Evolutionary conservation across 2,113 vertebrate genomes (phyloP).

Genomic region (Amia ocellicauda): DNA sequence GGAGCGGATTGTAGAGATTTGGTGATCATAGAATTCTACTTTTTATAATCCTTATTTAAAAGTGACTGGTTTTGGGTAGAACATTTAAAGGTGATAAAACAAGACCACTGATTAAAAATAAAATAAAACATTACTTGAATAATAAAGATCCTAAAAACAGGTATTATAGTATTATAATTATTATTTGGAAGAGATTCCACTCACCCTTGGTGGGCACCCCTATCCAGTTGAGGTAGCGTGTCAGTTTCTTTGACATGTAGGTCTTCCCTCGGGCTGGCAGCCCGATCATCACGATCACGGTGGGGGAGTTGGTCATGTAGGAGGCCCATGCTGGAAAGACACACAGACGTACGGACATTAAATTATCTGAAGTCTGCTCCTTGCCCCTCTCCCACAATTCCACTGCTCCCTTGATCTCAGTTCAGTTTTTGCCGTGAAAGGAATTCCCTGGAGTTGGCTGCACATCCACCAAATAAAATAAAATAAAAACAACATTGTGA

Average conservation of each 20-base stretch:
- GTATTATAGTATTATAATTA: not conserved
- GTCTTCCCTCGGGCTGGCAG: constrained; percentile 79
- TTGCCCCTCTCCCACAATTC: too few species aligned
- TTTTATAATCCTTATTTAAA: not conserved
- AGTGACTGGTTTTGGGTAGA: too few species aligned
- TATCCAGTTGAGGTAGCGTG: constrained; percentile 97
- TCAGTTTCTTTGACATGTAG: constrained; percentile 95
- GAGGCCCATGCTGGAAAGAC: constrained; percentile 69
- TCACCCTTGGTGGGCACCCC: constrained; percentile 94
- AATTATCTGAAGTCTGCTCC: too few species aligned
- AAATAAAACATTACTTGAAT: not conserved
- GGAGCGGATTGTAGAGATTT: too few species aligned
- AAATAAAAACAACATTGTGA: too few species aligned
- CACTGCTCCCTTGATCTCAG: too few species aligned
- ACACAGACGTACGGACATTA: not conserved
- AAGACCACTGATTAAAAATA: too few species aligned
- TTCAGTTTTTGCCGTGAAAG: too few species aligned
- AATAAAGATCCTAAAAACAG: not conserved
- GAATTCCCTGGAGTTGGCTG: too few species aligned
- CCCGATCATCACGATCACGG: constrained; percentile 77
- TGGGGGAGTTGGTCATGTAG: constrained; percentile 79
- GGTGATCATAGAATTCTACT: not conserved
- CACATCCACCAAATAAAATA: too few species aligned
- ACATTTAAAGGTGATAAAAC: too few species aligned
- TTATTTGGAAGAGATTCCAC: constrained; percentile 9